Evolutionary conservation across 1,140 invertebrate genomes (phyloP).

Genomic region (Heliothis subflexa): DNA sequence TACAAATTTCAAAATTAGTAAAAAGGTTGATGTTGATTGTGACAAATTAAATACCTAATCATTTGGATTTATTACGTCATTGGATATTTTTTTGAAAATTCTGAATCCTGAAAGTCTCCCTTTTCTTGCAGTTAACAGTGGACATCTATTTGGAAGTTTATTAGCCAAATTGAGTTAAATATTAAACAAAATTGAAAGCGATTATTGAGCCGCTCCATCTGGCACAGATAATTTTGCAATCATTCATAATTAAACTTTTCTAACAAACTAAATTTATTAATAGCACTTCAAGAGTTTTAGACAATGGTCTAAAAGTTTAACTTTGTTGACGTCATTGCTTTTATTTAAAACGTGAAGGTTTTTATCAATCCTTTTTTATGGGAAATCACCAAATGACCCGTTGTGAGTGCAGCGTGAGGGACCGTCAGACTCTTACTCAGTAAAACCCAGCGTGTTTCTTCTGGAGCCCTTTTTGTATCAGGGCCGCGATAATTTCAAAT

Average conservation of each 20-base stretch:
- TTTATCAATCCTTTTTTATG: background rate
- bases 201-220: constrained; percentile 29
- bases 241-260: constrained; percentile 21
- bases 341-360: background rate
- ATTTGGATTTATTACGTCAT: no score
- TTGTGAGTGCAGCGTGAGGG: no score
- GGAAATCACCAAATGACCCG: no score
- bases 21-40: no score
- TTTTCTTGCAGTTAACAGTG: no score
- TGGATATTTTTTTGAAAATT: no score
- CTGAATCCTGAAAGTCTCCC: no score
- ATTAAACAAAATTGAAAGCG: constrained; percentile 4
- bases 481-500: background rate
- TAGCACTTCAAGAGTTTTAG: constrained; percentile 10
- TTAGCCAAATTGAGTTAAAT: background rate
- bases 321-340: background rate
- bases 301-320: background rate
- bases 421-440: no score
- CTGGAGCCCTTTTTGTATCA: no score
- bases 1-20: no score
- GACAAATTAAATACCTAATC: no score
- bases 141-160: background rate
- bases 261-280: constrained; percentile 22
- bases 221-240: constrained; percentile 11
- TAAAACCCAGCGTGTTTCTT: no score